Conservation (phyloP, 2,797 vertebrate genomes). For the Hypotaenidia philippensis region DNA sequence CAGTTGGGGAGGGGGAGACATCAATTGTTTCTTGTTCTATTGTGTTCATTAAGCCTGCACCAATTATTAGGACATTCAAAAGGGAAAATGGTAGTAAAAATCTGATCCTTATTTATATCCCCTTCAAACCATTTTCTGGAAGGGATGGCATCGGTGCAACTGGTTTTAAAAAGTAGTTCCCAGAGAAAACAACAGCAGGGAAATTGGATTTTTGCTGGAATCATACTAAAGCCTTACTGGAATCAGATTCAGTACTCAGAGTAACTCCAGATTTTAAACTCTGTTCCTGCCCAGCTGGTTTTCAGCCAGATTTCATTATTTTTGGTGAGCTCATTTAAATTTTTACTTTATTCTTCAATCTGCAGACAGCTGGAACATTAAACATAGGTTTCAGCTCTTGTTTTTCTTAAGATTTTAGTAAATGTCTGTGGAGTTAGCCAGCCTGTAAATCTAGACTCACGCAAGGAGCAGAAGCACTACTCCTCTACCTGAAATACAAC, state of each 20-base stretch:
- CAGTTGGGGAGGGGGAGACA: too few relatives aligned
- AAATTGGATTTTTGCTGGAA: slow-evolving; percentile 63
- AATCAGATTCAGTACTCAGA: slow-evolving; percentile 48
- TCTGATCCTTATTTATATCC: not conserved
- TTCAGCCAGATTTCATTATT: slow-evolving; percentile 55
- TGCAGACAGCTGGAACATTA: slow-evolving; percentile 52
- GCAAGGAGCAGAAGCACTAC: not conserved
- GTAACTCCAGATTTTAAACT: slow-evolving; percentile 67
- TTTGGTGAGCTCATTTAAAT: slow-evolving; percentile 68
- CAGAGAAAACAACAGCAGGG: slow-evolving; percentile 40
- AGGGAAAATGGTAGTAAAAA: not conserved
- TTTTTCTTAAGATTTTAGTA: slow-evolving; percentile 36
- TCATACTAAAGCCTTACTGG: slow-evolving; percentile 48
- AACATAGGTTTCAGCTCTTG: slow-evolving; percentile 44
- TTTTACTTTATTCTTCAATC: slow-evolving; percentile 52
- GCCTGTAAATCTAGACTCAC: not conserved
- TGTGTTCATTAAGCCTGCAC: not conserved
- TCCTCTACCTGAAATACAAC: not conserved
- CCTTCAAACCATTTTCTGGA: slow-evolving; percentile 35
- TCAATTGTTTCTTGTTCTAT: not conserved
- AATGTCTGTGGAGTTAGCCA: not conserved
- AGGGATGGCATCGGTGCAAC: not conserved
- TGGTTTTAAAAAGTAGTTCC: slow-evolving; percentile 14
- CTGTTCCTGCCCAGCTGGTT: slow-evolving; percentile 34
- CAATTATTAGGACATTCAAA: not conserved